phyloP scores from a whole-genome alignment of 1,140 invertebrate genomes.

The Lepidurus apus region DNA sequence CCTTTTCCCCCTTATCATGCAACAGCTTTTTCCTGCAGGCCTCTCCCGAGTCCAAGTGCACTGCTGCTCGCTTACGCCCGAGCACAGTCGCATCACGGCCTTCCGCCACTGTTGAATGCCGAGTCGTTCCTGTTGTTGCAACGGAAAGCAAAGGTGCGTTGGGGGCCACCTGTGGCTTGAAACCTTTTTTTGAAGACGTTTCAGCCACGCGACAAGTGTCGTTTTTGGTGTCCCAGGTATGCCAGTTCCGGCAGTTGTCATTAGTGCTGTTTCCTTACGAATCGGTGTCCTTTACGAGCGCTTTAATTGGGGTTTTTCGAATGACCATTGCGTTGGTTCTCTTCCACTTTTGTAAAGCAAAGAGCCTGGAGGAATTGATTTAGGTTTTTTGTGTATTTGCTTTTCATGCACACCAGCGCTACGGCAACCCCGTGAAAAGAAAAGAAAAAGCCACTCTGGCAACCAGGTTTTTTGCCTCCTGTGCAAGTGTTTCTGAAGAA shows the following conservation, averaged over 20 bases:
- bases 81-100: neutral
- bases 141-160: neutral
- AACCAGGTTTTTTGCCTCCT: too few species aligned
- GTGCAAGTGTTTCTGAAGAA: neutral
- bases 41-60: neutral
- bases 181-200: slow-evolving; percentile 10
- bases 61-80: neutral
- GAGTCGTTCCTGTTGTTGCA: neutral
- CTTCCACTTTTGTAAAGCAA: too few species aligned
- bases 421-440: too few species aligned
- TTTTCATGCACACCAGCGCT: too few species aligned
- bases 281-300: too few species aligned
- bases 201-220: neutral
- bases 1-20: neutral
- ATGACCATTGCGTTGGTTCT: too few species aligned
- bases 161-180: neutral
- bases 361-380: too few species aligned
- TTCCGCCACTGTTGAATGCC: neutral
- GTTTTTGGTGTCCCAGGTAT: neutral
- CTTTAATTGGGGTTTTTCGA: too few species aligned
- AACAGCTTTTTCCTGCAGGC: slow-evolving; percentile 9
- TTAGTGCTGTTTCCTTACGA: too few species aligned
- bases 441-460: too few species aligned
- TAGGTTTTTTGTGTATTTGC: too few species aligned
- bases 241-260: too few species aligned